Conservation (phyloP, 2,113 vertebrate genomes). For the Callopanchax toddi region DNA sequence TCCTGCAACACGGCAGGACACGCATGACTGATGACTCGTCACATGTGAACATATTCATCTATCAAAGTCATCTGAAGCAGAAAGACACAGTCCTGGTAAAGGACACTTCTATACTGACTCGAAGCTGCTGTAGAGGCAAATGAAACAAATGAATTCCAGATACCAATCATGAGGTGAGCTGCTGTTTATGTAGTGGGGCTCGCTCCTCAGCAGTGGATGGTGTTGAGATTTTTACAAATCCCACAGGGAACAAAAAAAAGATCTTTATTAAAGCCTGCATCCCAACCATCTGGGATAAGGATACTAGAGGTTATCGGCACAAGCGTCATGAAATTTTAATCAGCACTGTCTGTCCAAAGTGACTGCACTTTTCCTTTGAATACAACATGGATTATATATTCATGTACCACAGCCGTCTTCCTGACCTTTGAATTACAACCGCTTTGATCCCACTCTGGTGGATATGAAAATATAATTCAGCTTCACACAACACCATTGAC, state of each 20-base stretch:
- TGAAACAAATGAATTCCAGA: slow-evolving; percentile 64
- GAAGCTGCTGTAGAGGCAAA: slow-evolving; percentile 47
- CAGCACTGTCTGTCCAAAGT: slow-evolving; percentile 23
- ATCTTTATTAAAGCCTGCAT: slow-evolving; percentile 5
- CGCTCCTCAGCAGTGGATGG: slow-evolving; percentile 12
- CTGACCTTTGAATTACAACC: slow-evolving; percentile 43
- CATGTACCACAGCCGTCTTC: slow-evolving; percentile 9
- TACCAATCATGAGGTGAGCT: slow-evolving; percentile 28
- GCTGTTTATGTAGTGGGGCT: slow-evolving; percentile 15
- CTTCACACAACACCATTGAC: neutral
- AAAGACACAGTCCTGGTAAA: slow-evolving; percentile 19
- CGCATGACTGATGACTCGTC: slow-evolving; percentile 3
- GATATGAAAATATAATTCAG: slow-evolving; percentile 15
- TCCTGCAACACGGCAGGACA: neutral
- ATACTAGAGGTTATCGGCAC: slow-evolving; percentile 22
- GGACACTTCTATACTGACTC: slow-evolving; percentile 60
- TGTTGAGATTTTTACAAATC: slow-evolving; percentile 48
- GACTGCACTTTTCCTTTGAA: slow-evolving; percentile 43
- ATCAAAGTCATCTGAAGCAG: slow-evolving; percentile 49
- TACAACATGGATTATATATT: slow-evolving; percentile 37
- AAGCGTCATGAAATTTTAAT: slow-evolving; percentile 40
- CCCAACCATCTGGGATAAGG: slow-evolving; percentile 12
- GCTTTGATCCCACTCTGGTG: slow-evolving; percentile 16
- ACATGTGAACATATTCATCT: slow-evolving; percentile 55
- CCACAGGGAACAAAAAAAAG: slow-evolving; percentile 19